These are phyloP conservation scores for Toxostoma redivivum DNA, from an alignment of 2,113 vertebrate genomes.

Conservation along the genomic window DNA sequence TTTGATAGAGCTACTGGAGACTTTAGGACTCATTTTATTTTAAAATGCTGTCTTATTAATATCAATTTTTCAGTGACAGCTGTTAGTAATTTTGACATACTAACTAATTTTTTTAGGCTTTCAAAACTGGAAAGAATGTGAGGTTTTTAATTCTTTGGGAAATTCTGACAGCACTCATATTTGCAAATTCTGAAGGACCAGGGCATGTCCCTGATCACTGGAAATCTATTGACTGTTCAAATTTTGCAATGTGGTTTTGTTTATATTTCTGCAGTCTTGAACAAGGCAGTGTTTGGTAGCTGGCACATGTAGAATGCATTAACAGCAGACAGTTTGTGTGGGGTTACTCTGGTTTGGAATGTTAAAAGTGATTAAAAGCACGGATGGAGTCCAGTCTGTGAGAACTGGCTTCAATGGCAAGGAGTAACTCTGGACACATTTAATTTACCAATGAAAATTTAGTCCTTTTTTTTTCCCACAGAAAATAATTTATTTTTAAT, in stretches of 20 bases:
- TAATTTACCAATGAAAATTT: background rate
- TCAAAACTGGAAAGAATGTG: background rate
- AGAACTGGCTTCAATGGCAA: background rate
- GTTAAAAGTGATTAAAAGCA: background rate
- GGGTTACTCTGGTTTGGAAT: background rate
- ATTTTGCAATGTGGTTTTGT: fast-evolving
- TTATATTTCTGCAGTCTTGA: background rate
- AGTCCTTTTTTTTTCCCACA: background rate
- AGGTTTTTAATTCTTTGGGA: background rate
- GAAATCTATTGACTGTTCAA: background rate
- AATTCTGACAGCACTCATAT: background rate
- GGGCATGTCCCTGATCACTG: background rate
- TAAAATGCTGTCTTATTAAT: background rate
- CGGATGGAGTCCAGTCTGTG: background rate
- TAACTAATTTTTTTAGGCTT: background rate
- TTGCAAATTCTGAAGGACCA: background rate
- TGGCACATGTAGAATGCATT: background rate
- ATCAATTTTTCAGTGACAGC: background rate
- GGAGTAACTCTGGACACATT: background rate
- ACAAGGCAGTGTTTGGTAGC: background rate
- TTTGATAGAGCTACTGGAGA: background rate
- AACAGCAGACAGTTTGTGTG: background rate
- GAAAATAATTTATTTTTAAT: background rate
- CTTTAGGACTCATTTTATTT: background rate
- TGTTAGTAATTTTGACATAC: background rate